Evolutionary conservation across 1,140 invertebrate species (phyloP).

Genomic region (Antheraea mylitta): DNA sequence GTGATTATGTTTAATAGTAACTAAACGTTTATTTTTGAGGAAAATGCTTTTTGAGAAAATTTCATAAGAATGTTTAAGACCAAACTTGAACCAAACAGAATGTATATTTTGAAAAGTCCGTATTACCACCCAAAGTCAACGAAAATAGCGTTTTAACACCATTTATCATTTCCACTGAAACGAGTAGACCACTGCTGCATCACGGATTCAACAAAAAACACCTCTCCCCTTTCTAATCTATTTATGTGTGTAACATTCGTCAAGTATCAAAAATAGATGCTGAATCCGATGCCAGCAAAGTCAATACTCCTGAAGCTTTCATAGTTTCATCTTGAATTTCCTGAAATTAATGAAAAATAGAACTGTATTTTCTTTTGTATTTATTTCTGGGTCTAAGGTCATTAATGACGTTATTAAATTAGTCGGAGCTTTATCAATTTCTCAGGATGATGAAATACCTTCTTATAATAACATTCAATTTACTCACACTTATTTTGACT

Average conservation of each 20-base stretch:
- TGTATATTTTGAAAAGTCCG: neutral
- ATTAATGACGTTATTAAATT: neutral
- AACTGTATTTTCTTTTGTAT: neutral
- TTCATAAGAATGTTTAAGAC: too few species aligned
- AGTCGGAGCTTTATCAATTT: neutral
- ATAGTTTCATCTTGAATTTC: neutral
- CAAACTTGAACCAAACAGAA: too few species aligned
- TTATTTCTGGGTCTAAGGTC: neutral
- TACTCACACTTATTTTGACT: too few species aligned
- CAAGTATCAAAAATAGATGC: slow-evolving; percentile 39
- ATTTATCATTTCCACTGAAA: slow-evolving; percentile 9
- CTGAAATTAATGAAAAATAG: neutral
- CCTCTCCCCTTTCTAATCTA: slow-evolving; percentile 47
- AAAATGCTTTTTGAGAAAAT: too few species aligned
- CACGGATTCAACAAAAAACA: slow-evolving; percentile 21
- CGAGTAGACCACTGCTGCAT: neutral
- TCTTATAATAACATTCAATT: too few species aligned
- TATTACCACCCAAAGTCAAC: neutral
- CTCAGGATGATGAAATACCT: neutral
- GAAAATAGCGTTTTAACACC: neutral
- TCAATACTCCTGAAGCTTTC: slow-evolving; percentile 30
- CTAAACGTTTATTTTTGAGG: too few species aligned
- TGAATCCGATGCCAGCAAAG: slow-evolving; percentile 43
- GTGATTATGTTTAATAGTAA: too few species aligned
- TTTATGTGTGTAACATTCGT: slow-evolving; percentile 40